Percentiles rank a stretch among this genome's conserved stretches.
Evolutionary conservation across 2,797 vertebrate species (phyloP).

Genomic region (Gobionotothen gibberifrons): DNA sequence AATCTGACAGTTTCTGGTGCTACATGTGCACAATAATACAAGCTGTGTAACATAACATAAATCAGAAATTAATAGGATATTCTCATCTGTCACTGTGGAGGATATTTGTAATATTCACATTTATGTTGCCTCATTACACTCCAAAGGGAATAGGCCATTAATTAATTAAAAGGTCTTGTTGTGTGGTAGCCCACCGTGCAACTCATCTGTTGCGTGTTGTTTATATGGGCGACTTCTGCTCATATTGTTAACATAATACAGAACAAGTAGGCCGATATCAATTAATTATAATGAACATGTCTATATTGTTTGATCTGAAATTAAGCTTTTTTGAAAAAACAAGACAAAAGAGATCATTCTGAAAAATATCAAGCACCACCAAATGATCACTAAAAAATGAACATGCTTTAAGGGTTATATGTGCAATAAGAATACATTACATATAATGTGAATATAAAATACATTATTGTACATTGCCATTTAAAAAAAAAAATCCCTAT

Average conservation of each 20-base stretch:
- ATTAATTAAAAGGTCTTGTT: conserved; percentile 30
- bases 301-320: not conserved
- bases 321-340: not conserved
- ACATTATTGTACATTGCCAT: too few species aligned
- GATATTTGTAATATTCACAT: not conserved
- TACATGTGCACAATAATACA: conserved; percentile 18
- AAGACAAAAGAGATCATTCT: too few species aligned
- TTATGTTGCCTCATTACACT: not conserved
- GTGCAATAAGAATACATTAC: too few species aligned
- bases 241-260: not conserved
- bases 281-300: not conserved
- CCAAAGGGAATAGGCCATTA: not conserved
- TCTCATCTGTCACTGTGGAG: not conserved
- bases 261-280: not conserved
- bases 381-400: too few species aligned
- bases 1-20: not conserved
- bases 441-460: too few species aligned
- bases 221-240: conserved; percentile 5
- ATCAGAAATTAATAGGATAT: not conserved
- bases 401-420: too few species aligned
- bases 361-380: too few species aligned
- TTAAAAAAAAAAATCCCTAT: too few species aligned
- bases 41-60: not conserved
- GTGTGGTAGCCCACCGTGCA: not conserved
- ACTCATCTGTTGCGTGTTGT: not conserved